These are phyloP conservation scores for Lanistes nyassanus DNA, from an alignment of 1,140 invertebrate species.

Conservation along the genomic window DNA sequence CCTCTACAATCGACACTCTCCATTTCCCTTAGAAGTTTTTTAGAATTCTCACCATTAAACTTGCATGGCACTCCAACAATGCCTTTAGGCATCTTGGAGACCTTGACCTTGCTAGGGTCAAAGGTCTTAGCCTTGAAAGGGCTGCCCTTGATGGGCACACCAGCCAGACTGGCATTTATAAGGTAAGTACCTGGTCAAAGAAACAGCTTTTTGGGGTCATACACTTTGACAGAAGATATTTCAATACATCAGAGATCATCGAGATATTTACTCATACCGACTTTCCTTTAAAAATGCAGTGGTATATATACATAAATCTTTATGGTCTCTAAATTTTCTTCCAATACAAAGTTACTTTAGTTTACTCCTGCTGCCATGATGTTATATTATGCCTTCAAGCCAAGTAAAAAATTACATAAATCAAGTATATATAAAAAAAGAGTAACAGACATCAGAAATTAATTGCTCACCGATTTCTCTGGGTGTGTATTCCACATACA, in stretches of 20 bases:
- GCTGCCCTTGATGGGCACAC: conserved; percentile 87
- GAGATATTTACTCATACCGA: no score
- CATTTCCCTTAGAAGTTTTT: neutral
- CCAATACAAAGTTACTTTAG: no score
- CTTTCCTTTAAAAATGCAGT: no score
- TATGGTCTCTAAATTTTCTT: no score
- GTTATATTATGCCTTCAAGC: no score
- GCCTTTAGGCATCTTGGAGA: conserved; percentile 85
- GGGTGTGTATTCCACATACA: conserved; percentile 47
- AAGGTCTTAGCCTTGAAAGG: conserved; percentile 94
- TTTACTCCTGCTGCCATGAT: no score
- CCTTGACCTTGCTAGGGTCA: conserved; percentile 87
- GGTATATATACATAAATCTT: no score
- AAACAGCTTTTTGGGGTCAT: neutral
- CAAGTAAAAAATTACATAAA: no score
- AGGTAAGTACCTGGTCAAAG: conserved; percentile 77
- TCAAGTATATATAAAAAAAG: neutral
- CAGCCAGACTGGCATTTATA: conserved; percentile 91
- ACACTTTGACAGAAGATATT: conserved; percentile 1
- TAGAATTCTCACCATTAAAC: conserved; percentile 87
- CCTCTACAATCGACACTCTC: neutral
- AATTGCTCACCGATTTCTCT: conserved; percentile 49
- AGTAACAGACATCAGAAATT: neutral
- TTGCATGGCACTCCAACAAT: conserved; percentile 91
- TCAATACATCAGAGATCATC: no score